A percentile compares a stretch with the other conserved stretches of the same genome.
Evolutionary conservation across 2,797 vertebrate genomes (phyloP).

Genomic region (Busarellus nigricollis): DNA sequence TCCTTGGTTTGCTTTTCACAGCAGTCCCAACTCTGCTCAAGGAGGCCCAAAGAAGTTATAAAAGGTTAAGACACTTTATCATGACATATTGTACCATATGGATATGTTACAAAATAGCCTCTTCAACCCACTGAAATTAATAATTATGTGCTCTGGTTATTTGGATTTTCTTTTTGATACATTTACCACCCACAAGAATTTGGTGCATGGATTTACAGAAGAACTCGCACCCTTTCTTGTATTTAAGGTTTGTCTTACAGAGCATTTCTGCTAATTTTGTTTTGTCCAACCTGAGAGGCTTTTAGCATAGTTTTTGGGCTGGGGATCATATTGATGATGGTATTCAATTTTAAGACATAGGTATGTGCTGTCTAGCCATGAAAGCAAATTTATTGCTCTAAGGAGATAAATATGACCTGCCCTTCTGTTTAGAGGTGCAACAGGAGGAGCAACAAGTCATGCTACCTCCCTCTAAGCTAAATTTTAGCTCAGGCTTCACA

Average conservation of each 20-base stretch:
- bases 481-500: background rate
- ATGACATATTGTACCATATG: background rate
- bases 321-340: background rate
- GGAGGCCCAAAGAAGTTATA: background rate
- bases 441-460: background rate
- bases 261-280: background rate
- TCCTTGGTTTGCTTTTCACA: slow-evolving; percentile 79
- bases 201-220: background rate
- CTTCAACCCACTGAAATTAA: background rate
- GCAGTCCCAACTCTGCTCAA: slow-evolving; percentile 83
- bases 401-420: background rate
- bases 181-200: background rate
- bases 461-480: background rate
- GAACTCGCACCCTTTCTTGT: background rate
- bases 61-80: background rate
- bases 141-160: background rate
- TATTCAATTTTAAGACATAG: background rate
- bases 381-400: background rate
- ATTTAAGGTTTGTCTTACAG: background rate
- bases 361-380: background rate
- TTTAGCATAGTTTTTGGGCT: background rate
- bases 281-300: background rate
- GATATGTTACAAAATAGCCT: background rate
- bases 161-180: background rate
- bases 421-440: background rate